Evolutionary conservation across 2,797 vertebrate species (phyloP).

Genomic region (Onychomys arenicola): DNA sequence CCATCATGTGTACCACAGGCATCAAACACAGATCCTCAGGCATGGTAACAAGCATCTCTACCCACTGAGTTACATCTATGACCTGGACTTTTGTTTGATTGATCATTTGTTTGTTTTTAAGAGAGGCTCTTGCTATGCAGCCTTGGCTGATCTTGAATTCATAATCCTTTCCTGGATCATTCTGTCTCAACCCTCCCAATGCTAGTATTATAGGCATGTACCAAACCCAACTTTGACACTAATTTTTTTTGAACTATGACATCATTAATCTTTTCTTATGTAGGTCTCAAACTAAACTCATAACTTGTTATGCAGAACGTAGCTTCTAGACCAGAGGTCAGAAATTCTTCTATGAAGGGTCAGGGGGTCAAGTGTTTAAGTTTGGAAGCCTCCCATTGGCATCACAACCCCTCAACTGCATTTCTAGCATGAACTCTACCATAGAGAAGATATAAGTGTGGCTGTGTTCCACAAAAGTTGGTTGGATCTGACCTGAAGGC

Average conservation of each 20-base stretch:
- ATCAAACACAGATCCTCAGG: neutral
- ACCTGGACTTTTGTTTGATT: neutral
- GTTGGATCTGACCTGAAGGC: constrained; percentile 2
- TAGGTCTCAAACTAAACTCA: constrained; percentile 4
- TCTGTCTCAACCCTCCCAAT: neutral
- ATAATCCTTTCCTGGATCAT: neutral
- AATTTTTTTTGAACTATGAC: constrained; percentile 7
- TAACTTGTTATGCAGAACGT: neutral
- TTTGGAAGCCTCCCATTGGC: neutral
- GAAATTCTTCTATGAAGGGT: neutral
- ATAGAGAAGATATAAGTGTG: neutral
- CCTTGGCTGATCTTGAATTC: neutral
- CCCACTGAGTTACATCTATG: neutral
- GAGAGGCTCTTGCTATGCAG: neutral
- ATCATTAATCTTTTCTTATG: neutral
- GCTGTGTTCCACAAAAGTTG: neutral
- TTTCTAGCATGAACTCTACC: constrained; percentile 1
- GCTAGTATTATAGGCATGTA: neutral
- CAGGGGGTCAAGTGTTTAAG: neutral
- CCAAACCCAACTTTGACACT: neutral
- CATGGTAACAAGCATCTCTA: neutral
- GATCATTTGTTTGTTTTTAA: neutral
- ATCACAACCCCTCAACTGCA: constrained; percentile 23
- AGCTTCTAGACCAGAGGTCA: neutral
- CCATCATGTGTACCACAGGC: neutral